A percentile compares a stretch with the other conserved stretches of the same genome.
These are phyloP conservation scores for Caranx melampygus DNA, from an alignment of 2,113 vertebrate species.

Conservation along the genomic window DNA sequence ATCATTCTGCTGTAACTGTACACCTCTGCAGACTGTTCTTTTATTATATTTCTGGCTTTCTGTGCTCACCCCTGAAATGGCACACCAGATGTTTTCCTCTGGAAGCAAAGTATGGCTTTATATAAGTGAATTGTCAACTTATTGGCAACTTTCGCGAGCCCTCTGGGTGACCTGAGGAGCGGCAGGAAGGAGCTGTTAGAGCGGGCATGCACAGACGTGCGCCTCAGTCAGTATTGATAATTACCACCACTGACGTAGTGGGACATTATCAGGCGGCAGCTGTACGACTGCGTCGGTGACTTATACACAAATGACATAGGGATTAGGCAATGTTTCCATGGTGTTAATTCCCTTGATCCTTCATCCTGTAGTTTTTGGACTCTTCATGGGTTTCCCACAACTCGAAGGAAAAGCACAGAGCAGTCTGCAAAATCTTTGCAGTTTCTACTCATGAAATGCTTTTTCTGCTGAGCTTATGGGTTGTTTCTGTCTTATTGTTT, in stretches of 20 bases:
- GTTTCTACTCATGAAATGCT: not conserved
- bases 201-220: constrained; percentile 1
- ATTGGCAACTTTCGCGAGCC: constrained; percentile 37
- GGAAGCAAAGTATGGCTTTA: constrained; percentile 31
- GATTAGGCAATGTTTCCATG: constrained; percentile 56
- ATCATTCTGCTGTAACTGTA: constrained; percentile 40
- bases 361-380: constrained; percentile 15
- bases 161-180: constrained; percentile 51
- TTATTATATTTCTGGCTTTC: constrained; percentile 46
- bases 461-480: constrained; percentile 12
- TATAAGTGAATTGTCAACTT: constrained; percentile 39
- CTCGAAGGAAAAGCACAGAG: not conserved
- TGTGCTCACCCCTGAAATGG: constrained; percentile 34
- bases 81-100: constrained; percentile 65
- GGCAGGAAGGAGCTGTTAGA: constrained; percentile 36
- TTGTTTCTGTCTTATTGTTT: constrained; percentile 5
- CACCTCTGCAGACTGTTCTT: constrained; percentile 41
- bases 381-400: not conserved
- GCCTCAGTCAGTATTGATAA: constrained; percentile 42
- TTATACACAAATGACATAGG: constrained; percentile 41
- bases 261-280: constrained; percentile 33
- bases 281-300: constrained; percentile 17
- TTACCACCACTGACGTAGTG: constrained; percentile 26
- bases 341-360: constrained; percentile 25
- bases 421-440: not conserved